A percentile compares a stretch with the other conserved stretches of the same genome.
phyloP scores from a whole-genome alignment of 2,113 vertebrate genomes.

The Nerophis lumbriciformis region DNA sequence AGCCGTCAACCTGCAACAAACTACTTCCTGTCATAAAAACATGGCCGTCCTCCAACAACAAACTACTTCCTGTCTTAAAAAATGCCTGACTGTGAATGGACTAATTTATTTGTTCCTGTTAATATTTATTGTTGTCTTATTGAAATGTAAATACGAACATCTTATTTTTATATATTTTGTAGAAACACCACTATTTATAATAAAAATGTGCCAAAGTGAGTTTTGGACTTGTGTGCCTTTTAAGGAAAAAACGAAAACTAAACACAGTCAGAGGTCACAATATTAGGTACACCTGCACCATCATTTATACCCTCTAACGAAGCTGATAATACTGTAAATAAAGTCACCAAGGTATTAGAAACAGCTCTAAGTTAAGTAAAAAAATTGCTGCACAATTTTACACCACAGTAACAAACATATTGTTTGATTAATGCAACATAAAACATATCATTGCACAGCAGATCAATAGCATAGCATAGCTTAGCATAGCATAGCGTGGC shows the following conservation, averaged over 20 bases:
- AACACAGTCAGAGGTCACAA: no score
- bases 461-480: no score
- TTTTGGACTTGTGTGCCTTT: neutral
- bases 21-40: no score
- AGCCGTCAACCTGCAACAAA: no score
- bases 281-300: neutral
- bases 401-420: no score
- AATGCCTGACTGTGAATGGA: slow-evolving; percentile 56
- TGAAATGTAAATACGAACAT: slow-evolving; percentile 57
- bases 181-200: slow-evolving; percentile 60
- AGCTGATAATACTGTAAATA: neutral
- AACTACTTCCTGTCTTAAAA: neutral
- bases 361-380: no score
- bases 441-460: no score
- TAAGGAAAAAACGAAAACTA: neutral
- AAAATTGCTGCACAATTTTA: no score
- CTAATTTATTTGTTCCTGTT: slow-evolving; percentile 54
- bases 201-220: slow-evolving; percentile 30
- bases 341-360: no score
- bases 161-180: slow-evolving; percentile 67
- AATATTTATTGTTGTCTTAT: slow-evolving; percentile 61
- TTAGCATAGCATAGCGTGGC: no score
- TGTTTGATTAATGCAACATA: no score
- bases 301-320: neutral
- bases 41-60: no score